Conservation (phyloP, 2,888 invertebrate species). For the Drosophila nr. fundita region DNA sequence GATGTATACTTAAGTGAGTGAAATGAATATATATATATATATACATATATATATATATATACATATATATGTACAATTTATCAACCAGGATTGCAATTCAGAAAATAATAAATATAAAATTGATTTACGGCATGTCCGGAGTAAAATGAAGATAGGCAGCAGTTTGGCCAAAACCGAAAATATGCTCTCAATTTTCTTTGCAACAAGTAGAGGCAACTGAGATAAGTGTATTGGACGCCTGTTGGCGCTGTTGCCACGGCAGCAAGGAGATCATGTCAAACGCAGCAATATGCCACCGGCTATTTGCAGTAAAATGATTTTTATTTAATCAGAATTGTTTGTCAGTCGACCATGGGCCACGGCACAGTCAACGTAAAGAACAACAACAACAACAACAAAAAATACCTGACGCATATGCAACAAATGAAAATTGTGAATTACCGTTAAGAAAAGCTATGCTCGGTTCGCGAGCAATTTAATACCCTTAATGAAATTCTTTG, state of each 20-base stretch:
- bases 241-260: background rate
- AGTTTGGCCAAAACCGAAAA: conserved; percentile 61
- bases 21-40: conserved; percentile 36
- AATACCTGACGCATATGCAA: conserved; percentile 20
- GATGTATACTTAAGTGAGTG: conserved; percentile 71
- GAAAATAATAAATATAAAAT: conserved; percentile 81
- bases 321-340: conserved; percentile 66
- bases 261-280: conserved; percentile 60
- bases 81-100: conserved; percentile 66
- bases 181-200: conserved; percentile 49
- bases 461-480: background rate
- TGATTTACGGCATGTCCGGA: conserved; percentile 72
- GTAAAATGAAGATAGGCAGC: conserved; percentile 27
- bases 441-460: background rate
- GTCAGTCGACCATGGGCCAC: conserved; percentile 16
- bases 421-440: background rate
- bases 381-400: background rate
- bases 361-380: conserved; percentile 14
- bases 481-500: conserved; percentile 6
- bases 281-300: conserved; percentile 62
- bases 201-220: conserved; percentile 51
- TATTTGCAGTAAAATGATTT: conserved; percentile 71
- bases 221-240: conserved; percentile 10
- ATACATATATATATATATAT: conserved; percentile 27
- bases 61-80: background rate